A percentile compares a stretch with the other conserved stretches of the same genome.
phyloP scores from a whole-genome alignment of 2,797 vertebrate species.

The Sylvia borin region DNA sequence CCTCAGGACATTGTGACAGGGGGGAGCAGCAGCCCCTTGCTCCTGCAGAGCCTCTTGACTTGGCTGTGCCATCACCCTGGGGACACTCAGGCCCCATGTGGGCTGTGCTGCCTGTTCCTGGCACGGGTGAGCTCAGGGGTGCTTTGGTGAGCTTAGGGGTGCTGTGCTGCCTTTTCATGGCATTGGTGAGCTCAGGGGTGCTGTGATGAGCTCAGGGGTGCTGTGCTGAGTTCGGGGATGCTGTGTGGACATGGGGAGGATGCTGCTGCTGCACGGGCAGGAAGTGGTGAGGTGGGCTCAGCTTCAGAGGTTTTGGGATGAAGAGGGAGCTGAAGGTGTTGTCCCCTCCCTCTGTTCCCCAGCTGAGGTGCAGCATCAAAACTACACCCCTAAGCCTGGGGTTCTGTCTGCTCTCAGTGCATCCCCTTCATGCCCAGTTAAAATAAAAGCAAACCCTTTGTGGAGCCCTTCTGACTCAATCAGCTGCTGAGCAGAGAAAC shows the following conservation, averaged over 20 bases:
- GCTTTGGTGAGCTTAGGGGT: neutral
- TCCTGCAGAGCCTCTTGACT: neutral
- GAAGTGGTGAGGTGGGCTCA: neutral
- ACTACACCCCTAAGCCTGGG: rapidly evolving
- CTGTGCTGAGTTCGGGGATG: no score
- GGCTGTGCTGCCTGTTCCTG: neutral
- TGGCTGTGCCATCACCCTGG: rapidly evolving
- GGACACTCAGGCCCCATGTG: rapidly evolving
- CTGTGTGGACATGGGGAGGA: neutral
- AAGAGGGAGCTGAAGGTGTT: neutral
- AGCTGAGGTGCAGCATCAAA: neutral
- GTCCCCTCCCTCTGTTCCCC: neutral
- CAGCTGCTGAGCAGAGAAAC: neutral
- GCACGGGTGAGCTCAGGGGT: neutral
- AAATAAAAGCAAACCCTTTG: neutral
- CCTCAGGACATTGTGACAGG: neutral
- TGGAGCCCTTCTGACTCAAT: neutral
- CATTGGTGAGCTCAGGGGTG: neutral
- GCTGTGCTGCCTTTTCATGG: neutral
- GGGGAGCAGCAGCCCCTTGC: neutral
- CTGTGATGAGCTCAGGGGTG: neutral
- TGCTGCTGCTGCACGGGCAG: neutral
- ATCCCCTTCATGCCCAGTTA: neutral
- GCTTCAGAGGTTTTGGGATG: neutral
- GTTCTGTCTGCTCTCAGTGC: neutral